These are phyloP conservation scores for Polydesmus complanatus DNA, from an alignment of 2,888 invertebrate species.

Conservation along the genomic window DNA sequence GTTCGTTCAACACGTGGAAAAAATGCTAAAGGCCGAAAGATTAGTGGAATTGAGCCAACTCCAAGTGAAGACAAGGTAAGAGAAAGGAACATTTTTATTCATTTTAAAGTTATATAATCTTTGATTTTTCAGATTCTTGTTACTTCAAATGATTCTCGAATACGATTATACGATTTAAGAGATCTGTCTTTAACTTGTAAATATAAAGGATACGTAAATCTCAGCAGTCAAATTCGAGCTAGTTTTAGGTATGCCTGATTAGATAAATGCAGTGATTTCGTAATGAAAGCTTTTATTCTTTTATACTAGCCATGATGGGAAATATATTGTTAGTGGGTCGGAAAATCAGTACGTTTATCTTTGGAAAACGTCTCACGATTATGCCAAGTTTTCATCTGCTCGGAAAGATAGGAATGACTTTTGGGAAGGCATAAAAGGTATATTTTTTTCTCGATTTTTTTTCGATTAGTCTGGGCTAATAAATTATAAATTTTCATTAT, in stretches of 20 bases:
- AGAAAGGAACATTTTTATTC: no score
- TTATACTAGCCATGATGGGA: conserved; percentile 71
- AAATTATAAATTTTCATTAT: conserved; percentile 5
- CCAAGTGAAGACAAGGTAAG: conserved; percentile 83
- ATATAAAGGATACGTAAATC: conserved; percentile 84
- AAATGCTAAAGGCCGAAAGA: conserved; percentile 85
- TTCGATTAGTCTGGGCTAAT: neutral
- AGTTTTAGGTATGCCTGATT: conserved; percentile 50
- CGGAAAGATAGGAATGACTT: conserved; percentile 89
- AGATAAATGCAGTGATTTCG: neutral
- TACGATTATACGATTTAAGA: conserved; percentile 84
- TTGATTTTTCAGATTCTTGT: conserved; percentile 52
- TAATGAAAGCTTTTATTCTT: conserved; percentile 1
- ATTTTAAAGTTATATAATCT: conserved; percentile 1
- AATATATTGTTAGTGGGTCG: conserved; percentile 92
- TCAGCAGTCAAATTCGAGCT: conserved; percentile 93
- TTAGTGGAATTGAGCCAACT: conserved; percentile 94
- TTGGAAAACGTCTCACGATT: conserved; percentile 95
- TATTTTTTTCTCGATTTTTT: neutral
- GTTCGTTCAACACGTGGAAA: conserved; percentile 90
- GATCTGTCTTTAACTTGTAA: conserved; percentile 91
- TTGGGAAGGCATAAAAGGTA: conserved; percentile 84
- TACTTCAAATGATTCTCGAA: conserved; percentile 94
- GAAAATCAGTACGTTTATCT: conserved; percentile 96
- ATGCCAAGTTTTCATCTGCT: conserved; percentile 81